phyloP scores from a whole-genome alignment of 2,797 vertebrate genomes.

The Syngnathus acus region DNA sequence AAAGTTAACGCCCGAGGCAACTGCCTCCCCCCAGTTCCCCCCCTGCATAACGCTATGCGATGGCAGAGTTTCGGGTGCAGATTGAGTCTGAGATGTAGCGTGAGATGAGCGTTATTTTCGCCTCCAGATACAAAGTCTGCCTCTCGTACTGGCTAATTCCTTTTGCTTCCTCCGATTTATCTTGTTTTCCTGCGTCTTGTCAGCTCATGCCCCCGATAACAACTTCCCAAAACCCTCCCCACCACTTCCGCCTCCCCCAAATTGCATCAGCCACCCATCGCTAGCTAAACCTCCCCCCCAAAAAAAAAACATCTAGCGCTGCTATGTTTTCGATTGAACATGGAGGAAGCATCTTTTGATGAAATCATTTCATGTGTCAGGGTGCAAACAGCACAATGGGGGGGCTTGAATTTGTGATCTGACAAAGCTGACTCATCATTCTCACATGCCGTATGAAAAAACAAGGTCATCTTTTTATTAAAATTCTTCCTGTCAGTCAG shows the following conservation, averaged over 20 bases:
- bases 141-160: conserved; percentile 38
- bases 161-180: conserved; percentile 54
- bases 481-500: background rate
- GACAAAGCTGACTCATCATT: conserved; percentile 1
- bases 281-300: conserved; percentile 15
- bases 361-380: conserved; percentile 33
- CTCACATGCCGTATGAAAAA: background rate
- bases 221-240: conserved; percentile 4
- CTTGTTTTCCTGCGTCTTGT: conserved; percentile 45
- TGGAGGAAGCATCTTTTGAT: conserved; percentile 27
- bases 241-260: background rate
- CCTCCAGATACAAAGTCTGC: conserved; percentile 32
- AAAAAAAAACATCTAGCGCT: conserved; percentile 19
- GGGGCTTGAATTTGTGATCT: background rate
- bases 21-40: background rate
- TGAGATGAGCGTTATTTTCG: conserved; percentile 35
- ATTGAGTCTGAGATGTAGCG: conserved; percentile 44
- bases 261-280: conserved; percentile 28
- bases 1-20: background rate
- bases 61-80: conserved; percentile 27
- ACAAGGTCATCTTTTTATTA: background rate
- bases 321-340: conserved; percentile 45
- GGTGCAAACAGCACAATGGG: conserved; percentile 13
- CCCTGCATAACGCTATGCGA: background rate
- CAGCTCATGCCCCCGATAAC: conserved; percentile 47